phyloP scores from a whole-genome alignment of 2,113 vertebrate genomes.

The Sisor rabdophorus region DNA sequence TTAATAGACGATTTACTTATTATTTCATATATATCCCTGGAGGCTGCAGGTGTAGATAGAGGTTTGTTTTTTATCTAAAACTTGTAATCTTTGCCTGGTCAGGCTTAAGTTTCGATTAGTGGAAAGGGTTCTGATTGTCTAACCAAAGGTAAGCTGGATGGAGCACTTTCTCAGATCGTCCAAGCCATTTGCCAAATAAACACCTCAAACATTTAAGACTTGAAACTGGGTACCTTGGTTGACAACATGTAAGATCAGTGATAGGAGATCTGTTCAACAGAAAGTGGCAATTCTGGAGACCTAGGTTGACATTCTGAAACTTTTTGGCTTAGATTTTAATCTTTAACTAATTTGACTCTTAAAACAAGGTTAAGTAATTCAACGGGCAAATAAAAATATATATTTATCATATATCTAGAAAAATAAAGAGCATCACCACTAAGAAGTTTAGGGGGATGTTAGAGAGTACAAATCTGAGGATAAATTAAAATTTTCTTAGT shows the following conservation, averaged over 20 bases:
- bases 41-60: conserved; percentile 1
- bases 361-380: conserved; percentile 2
- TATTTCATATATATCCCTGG: not conserved
- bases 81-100: conserved; percentile 24
- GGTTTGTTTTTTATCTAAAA: conserved; percentile 18
- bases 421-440: not conserved
- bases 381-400: conserved; percentile 7
- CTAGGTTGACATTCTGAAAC: conserved; percentile 11
- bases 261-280: conserved; percentile 32
- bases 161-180: not conserved
- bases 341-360: not conserved
- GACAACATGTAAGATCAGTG: conserved; percentile 38
- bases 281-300: not conserved
- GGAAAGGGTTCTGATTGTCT: conserved; percentile 42
- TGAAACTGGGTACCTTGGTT: conserved; percentile 36
- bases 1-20: not conserved
- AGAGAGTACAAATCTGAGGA: too few relatives aligned
- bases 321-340: conserved; percentile 8
- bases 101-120: conserved; percentile 41
- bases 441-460: too few relatives aligned
- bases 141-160: conserved; percentile 27
- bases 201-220: conserved; percentile 50
- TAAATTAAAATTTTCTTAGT: too few relatives aligned
- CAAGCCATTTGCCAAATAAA: conserved; percentile 14
- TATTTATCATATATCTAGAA: not conserved